Evolutionary conservation across 2,797 vertebrate genomes (phyloP).

Genomic region (Phataginus tetradactyla): DNA sequence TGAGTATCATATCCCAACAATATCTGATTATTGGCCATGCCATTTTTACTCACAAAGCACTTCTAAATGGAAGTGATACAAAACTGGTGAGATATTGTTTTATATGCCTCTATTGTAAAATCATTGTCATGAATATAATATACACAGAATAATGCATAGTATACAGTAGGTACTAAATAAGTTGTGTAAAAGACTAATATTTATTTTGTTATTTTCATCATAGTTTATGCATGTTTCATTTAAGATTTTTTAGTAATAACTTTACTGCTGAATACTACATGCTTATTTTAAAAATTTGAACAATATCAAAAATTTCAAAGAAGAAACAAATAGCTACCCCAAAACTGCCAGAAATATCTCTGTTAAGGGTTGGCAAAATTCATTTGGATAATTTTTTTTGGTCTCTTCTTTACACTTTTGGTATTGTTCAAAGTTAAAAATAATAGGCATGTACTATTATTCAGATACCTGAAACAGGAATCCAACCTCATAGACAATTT

Average conservation of each 20-base stretch:
- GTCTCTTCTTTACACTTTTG: neutral
- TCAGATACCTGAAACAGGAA: neutral
- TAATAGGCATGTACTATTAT: neutral
- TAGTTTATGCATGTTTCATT: neutral
- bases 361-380: neutral
- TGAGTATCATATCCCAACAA: neutral
- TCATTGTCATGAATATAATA: neutral
- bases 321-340: neutral
- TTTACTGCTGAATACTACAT: neutral
- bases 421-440: slow-evolving; percentile 30
- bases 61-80: neutral
- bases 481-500: neutral
- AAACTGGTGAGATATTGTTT: neutral
- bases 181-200: neutral
- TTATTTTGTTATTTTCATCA: neutral
- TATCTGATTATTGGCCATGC: neutral
- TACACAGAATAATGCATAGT: neutral
- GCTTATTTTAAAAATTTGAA: neutral
- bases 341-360: neutral
- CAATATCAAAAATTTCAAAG: neutral
- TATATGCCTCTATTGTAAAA: neutral
- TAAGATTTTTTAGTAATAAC: neutral
- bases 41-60: neutral
- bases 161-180: neutral
- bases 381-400: neutral